Percentiles rank a stretch among this genome's conserved stretches.
Conservation (phyloP, 1,140 invertebrate species). For the Mylabris phalerata region DNA sequence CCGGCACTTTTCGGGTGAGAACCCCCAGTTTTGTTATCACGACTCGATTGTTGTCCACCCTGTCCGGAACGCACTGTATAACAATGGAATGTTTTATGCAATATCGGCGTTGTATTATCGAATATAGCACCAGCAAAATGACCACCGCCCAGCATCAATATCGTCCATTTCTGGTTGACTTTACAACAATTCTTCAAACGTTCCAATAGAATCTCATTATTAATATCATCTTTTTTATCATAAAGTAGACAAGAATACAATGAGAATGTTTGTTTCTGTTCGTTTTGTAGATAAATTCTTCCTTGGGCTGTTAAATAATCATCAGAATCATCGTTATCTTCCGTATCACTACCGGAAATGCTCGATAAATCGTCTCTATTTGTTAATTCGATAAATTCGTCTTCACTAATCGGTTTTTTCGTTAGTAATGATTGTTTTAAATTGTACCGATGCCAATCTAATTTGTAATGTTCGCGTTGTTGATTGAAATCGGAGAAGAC, state of each 20-base stretch:
- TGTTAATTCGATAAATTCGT: constrained; percentile 38
- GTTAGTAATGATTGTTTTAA: constrained; percentile 57
- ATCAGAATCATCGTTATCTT: constrained; percentile 49
- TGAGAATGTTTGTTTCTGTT: constrained; percentile 59
- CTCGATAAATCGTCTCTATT: constrained; percentile 64
- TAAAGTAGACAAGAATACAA: constrained; percentile 64
- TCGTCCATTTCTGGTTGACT: constrained; percentile 49
- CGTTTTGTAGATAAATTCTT: constrained; percentile 67
- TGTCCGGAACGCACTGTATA: constrained; percentile 81
- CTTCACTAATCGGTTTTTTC: constrained; percentile 50
- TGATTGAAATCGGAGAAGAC: constrained; percentile 45
- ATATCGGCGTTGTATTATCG: constrained; percentile 54
- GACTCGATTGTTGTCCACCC: constrained; percentile 66
- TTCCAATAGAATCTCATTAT: constrained; percentile 16
- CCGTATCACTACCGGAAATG: constrained; percentile 66
- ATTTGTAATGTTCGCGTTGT: constrained; percentile 56
- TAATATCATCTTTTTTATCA: constrained; percentile 53
- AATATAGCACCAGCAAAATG: constrained; percentile 83
- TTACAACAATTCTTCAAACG: constrained; percentile 20
- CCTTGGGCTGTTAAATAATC: constrained; percentile 53
- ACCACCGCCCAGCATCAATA: constrained; percentile 78
- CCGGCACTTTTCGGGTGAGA: constrained; percentile 70
- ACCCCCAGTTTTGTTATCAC: constrained; percentile 59
- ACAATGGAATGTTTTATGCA: constrained; percentile 82
- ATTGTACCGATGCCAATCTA: constrained; percentile 69